A percentile compares a stretch with the other conserved stretches of the same genome.
Conservation (phyloP, 2,888 invertebrate genomes). For the Agrotis segetum region DNA sequence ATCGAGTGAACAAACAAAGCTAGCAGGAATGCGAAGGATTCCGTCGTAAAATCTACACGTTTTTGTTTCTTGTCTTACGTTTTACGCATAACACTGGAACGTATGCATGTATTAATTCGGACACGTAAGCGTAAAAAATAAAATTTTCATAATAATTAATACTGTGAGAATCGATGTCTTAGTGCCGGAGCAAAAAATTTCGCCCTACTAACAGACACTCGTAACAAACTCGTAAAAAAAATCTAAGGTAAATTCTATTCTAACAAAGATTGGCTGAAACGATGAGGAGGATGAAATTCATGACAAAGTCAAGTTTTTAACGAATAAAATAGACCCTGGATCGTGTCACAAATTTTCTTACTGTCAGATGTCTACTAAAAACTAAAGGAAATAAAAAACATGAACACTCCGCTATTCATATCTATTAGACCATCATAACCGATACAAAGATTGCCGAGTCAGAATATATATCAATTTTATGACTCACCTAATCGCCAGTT, state of each 20-base stretch:
- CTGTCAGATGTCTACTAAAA: conserved; percentile 11
- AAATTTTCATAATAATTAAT: neutral
- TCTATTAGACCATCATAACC: conserved; percentile 17
- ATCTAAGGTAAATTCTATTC: too few species aligned
- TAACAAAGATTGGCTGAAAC: neutral
- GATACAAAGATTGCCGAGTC: conserved; percentile 18
- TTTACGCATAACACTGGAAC: conserved; percentile 49
- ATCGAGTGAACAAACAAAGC: conserved; percentile 57
- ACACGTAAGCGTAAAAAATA: neutral
- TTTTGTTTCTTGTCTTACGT: conserved; percentile 55
- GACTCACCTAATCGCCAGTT: conserved; percentile 54
- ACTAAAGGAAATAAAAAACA: conserved; percentile 19
- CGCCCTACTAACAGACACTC: too few species aligned
- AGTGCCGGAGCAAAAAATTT: too few species aligned
- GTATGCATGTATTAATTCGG: conserved; percentile 24
- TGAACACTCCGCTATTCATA: conserved; percentile 4
- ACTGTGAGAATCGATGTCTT: neutral
- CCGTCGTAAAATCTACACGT: conserved; percentile 60
- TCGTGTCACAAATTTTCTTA: conserved; percentile 21
- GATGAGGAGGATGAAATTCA: neutral
- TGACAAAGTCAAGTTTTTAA: conserved; percentile 8
- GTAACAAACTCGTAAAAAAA: too few species aligned
- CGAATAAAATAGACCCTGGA: conserved; percentile 13
- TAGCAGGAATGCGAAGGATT: conserved; percentile 54
- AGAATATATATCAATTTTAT: conserved; percentile 41